A percentile compares a stretch with the other conserved stretches of the same genome.
phyloP scores from a whole-genome alignment of 53 echinoderm and acorn worm species.

The Paracentrotus lividus region DNA sequence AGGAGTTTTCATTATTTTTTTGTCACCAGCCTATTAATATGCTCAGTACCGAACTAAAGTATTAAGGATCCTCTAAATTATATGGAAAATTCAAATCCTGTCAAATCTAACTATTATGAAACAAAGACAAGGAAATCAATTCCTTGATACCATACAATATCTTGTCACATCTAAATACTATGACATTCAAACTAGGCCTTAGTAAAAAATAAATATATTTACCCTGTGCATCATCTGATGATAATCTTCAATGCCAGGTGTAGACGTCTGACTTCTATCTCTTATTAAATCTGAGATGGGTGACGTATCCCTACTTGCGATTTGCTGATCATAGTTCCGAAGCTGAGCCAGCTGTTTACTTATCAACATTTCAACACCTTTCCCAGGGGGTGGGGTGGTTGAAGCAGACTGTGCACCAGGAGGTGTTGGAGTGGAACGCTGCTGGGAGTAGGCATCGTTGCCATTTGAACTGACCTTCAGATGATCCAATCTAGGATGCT shows the following conservation, averaged over 20 bases:
- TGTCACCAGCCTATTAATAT: no score
- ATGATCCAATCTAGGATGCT: slow-evolving; percentile 65
- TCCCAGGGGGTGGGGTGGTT: slow-evolving; percentile 46
- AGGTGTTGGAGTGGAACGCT: slow-evolving; percentile 63
- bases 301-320: slow-evolving; percentile 46
- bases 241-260: slow-evolving; percentile 68
- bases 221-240: slow-evolving; percentile 44
- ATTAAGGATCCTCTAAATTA: no score
- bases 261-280: slow-evolving; percentile 79
- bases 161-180: neutral
- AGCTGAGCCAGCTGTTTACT: slow-evolving; percentile 75
- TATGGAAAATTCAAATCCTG: no score
- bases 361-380: slow-evolving; percentile 71
- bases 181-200: neutral
- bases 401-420: slow-evolving; percentile 62
- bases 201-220: neutral
- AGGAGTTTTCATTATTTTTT: no score
- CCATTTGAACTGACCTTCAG: slow-evolving; percentile 39
- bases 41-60: no score
- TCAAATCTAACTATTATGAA: no score
- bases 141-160: neutral
- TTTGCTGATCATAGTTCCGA: slow-evolving; percentile 75
- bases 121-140: no score
- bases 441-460: slow-evolving; percentile 59
- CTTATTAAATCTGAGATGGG: slow-evolving; percentile 55